Conservation (phyloP, 1,140 invertebrate species). For the Dendrolimus kikuchii region DNA sequence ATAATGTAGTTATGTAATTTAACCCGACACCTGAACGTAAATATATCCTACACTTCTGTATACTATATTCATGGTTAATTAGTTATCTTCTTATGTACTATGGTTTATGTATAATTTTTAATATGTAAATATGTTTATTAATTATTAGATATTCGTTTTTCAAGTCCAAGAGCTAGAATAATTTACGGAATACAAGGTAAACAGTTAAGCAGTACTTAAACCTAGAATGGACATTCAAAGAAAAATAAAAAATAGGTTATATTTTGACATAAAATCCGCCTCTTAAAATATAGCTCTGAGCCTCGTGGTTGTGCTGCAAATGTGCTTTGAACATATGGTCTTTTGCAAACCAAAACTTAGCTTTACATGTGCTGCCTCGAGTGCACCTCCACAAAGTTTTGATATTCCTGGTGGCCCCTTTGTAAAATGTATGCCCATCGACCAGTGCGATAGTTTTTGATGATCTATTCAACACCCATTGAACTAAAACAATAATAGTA, state of each 20-base stretch:
- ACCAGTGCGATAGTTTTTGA: conserved; percentile 5
- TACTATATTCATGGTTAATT: too few relatives aligned
- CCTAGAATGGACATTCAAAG: too few relatives aligned
- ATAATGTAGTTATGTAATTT: too few relatives aligned
- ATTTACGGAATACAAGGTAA: too few relatives aligned
- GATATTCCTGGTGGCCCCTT: background rate
- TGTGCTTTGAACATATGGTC: background rate
- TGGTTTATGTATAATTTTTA: too few relatives aligned
- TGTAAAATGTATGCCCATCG: conserved; percentile 7
- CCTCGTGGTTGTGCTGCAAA: conserved; percentile 2
- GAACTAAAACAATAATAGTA: background rate
- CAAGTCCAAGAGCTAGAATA: too few relatives aligned
- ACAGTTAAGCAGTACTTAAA: too few relatives aligned
- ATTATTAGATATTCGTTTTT: too few relatives aligned
- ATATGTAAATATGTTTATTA: too few relatives aligned
- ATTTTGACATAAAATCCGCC: conserved; percentile 5
- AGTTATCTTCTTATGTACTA: too few relatives aligned
- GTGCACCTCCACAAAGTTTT: conserved; percentile 4
- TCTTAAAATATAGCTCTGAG: background rate
- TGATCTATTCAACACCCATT: conserved; percentile 3
- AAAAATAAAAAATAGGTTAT: background rate
- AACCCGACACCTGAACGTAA: too few relatives aligned
- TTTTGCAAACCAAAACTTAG: background rate
- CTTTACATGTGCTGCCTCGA: conserved; percentile 3
- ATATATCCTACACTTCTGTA: too few relatives aligned